Conservation (phyloP, 2,113 vertebrate species). For the Candoia aspera region DNA sequence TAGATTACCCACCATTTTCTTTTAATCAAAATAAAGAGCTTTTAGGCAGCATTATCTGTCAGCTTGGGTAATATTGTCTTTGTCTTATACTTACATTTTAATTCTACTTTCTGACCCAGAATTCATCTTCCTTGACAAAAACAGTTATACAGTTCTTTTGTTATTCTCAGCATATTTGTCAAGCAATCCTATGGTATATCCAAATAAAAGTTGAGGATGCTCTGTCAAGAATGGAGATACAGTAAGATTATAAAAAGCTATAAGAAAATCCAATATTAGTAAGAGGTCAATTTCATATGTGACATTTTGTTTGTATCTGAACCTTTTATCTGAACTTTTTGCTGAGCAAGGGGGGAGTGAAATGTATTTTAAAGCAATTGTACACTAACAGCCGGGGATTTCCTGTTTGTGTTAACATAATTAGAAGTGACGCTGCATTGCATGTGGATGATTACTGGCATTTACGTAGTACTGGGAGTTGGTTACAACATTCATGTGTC, state of each 20-base stretch:
- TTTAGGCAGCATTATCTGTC: not conserved
- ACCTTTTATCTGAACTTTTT: not conserved
- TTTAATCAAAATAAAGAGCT: not conserved
- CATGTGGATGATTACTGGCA: constrained; percentile 46
- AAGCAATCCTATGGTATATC: not conserved
- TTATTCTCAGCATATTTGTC: not conserved
- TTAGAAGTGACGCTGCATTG: constrained; percentile 50
- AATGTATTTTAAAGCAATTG: constrained; percentile 17
- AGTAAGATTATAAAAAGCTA: not conserved
- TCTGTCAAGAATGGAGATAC: not conserved
- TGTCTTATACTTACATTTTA: not conserved
- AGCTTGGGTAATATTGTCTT: not conserved
- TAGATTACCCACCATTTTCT: not conserved
- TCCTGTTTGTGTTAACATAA: constrained; percentile 51
- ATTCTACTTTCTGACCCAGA: not conserved
- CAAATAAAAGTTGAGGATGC: not conserved
- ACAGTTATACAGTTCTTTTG: not conserved
- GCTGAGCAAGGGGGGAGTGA: not conserved
- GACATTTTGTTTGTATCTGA: not conserved
- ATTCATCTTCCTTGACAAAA: not conserved
- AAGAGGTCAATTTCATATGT: not conserved
- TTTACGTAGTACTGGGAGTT: constrained; percentile 43
- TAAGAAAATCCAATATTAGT: not conserved
- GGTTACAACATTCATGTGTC: constrained; percentile 53
- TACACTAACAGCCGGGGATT: constrained; percentile 44